phyloP scores from a whole-genome alignment of 2,797 vertebrate species.

The Intellagama lesueurii region DNA sequence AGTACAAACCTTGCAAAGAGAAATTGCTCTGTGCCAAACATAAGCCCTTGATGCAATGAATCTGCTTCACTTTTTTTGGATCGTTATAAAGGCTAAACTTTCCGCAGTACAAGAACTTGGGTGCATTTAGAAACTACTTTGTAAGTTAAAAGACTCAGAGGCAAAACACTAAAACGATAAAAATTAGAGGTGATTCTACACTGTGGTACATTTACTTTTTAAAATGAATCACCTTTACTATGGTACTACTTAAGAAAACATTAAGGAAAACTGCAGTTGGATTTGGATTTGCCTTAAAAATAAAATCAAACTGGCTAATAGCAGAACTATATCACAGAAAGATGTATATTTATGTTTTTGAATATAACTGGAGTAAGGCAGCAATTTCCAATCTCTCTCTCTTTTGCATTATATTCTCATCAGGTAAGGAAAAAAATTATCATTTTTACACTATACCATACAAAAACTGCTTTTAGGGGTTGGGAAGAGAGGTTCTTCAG shows the following conservation, averaged over 20 bases:
- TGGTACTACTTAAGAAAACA: slow-evolving; percentile 34
- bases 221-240: slow-evolving; percentile 34
- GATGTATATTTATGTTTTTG: neutral
- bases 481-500: neutral
- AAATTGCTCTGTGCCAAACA: slow-evolving; percentile 44
- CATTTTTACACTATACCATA: neutral
- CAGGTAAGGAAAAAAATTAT: neutral
- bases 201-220: slow-evolving; percentile 48
- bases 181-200: slow-evolving; percentile 51
- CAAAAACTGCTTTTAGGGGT: neutral
- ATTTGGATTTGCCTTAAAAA: slow-evolving; percentile 35
- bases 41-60: slow-evolving; percentile 51
- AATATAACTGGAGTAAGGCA: neutral
- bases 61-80: neutral
- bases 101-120: slow-evolving; percentile 2
- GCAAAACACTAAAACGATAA: slow-evolving; percentile 47
- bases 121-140: slow-evolving; percentile 60
- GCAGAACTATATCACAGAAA: slow-evolving; percentile 41
- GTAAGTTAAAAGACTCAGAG: slow-evolving; percentile 56
- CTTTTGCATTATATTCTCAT: slow-evolving; percentile 16
- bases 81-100: too few relatives aligned
- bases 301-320: neutral
- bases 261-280: slow-evolving; percentile 19
- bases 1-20: slow-evolving; percentile 35
- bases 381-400: slow-evolving; percentile 15